Percentiles rank a stretch among this genome's conserved stretches.
These are phyloP conservation scores for Cololabis saira DNA, from an alignment of 2,113 vertebrate genomes.

Conservation along the genomic window DNA sequence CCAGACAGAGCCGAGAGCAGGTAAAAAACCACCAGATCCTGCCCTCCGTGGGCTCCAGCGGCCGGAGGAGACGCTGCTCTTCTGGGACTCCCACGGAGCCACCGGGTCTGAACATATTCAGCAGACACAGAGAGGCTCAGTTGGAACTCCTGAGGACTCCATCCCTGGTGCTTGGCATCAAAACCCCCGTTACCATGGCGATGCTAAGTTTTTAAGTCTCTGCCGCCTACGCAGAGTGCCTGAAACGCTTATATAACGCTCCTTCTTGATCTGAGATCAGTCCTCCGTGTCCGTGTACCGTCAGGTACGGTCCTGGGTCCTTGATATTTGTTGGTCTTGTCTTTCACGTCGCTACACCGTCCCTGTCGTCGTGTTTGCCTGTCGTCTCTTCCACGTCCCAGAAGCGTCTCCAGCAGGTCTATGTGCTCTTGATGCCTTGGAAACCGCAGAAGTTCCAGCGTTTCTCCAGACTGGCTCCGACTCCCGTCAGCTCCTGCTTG, in stretches of 20 bases:
- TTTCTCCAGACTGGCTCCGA: conserved; percentile 96
- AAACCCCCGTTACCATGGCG: conserved; percentile 37
- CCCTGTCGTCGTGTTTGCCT: conserved; percentile 6
- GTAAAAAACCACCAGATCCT: conserved; percentile 34
- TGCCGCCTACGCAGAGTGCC: conserved; percentile 45
- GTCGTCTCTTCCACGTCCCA: conserved; percentile 19
- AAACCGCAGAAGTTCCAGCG: conserved; percentile 98
- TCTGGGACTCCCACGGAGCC: conserved; percentile 27
- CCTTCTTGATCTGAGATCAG: conserved; percentile 42
- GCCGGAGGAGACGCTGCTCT: conserved; percentile 37
- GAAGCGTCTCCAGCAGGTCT: conserved; percentile 48
- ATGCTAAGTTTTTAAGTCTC: conserved; percentile 36
- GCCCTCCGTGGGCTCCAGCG: conserved; percentile 60
- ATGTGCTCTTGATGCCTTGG: conserved; percentile 91
- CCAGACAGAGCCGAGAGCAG: conserved; percentile 30
- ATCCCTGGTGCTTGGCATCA: conserved; percentile 43
- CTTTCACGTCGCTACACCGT: conserved; percentile 30
- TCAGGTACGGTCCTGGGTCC: conserved; percentile 22
- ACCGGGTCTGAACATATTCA: conserved; percentile 46
- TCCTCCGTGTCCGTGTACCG: conserved; percentile 37
- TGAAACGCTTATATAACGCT: conserved; percentile 45
- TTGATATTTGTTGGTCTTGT: conserved; percentile 33
- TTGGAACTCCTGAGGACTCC: conserved; percentile 45
- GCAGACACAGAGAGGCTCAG: conserved; percentile 34
- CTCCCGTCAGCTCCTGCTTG: conserved; percentile 92